Percentiles rank a stretch among this genome's conserved stretches.
phyloP scores from a whole-genome alignment of 2,113 vertebrate species.

The Neogale vison region DNA sequence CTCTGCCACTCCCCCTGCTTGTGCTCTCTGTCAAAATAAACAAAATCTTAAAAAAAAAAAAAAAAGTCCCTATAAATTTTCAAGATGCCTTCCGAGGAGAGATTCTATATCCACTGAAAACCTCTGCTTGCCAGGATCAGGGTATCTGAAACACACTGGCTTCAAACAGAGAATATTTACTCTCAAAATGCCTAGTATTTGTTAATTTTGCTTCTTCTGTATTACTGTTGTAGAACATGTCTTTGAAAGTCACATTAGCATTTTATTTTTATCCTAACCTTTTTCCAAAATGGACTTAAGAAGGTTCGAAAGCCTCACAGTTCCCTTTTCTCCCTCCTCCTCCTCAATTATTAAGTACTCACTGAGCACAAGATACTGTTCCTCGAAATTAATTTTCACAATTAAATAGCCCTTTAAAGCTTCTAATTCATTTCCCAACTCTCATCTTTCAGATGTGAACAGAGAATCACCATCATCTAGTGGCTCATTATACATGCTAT shows the following conservation, averaged over 20 bases:
- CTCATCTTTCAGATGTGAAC: constrained; percentile 65
- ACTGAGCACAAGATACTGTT: constrained; percentile 37
- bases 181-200: background rate
- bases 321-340: constrained; percentile 10
- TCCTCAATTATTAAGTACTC: constrained; percentile 59
- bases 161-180: background rate
- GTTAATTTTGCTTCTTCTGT: constrained; percentile 31
- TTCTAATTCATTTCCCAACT: constrained; percentile 70
- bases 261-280: constrained; percentile 51
- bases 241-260: constrained; percentile 45
- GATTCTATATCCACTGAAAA: background rate
- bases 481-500: constrained; percentile 64
- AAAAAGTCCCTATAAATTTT: background rate
- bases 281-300: constrained; percentile 47
- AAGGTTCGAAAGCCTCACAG: constrained; percentile 42
- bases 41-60: background rate
- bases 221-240: background rate
- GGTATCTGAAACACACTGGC: background rate
- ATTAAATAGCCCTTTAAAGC: constrained; percentile 67
- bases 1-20: background rate
- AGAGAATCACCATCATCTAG: constrained; percentile 62
- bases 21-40: background rate
- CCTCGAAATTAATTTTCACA: constrained; percentile 73
- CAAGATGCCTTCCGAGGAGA: background rate
- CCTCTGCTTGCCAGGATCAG: background rate